A percentile compares a stretch with the other conserved stretches of the same genome.
Conservation (phyloP, 2,888 invertebrate genomes). For the Platerodrilus igneus region DNA sequence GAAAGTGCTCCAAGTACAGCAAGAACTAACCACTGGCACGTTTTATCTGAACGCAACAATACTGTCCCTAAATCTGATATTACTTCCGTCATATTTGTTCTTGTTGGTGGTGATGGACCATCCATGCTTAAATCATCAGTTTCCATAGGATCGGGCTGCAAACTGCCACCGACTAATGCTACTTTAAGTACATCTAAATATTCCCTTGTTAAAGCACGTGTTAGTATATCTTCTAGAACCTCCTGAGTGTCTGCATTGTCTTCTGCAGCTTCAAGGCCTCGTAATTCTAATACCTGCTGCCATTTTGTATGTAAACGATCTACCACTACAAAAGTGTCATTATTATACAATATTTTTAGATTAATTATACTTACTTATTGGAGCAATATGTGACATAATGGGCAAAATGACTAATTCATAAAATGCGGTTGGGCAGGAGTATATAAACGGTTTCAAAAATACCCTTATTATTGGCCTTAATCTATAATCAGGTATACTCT, state of each 20-base stretch:
- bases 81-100: conserved; percentile 57
- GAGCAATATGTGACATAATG: conserved; percentile 70
- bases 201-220: conserved; percentile 80
- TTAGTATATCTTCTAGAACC: conserved; percentile 80
- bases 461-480: conserved; percentile 76
- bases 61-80: conserved; percentile 78
- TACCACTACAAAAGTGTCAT: conserved; percentile 52
- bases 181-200: conserved; percentile 77
- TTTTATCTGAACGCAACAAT: conserved; percentile 61
- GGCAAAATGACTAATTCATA: conserved; percentile 74
- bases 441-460: conserved; percentile 81
- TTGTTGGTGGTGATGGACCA: conserved; percentile 54
- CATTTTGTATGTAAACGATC: conserved; percentile 69
- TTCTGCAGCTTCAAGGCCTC: conserved; percentile 71
- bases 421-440: conserved; percentile 79
- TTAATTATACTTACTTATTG: conserved; percentile 77
- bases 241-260: conserved; percentile 79
- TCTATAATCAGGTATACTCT: conserved; percentile 79
- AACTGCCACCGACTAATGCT: conserved; percentile 66
- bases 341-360: conserved; percentile 1
- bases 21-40: conserved; percentile 60
- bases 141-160: conserved; percentile 55
- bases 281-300: conserved; percentile 72
- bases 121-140: conserved; percentile 67
- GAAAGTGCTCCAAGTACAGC: conserved; percentile 65